These are phyloP conservation scores for Malacoraja senta DNA, from an alignment of 2,797 vertebrate species.

Conservation along the genomic window DNA sequence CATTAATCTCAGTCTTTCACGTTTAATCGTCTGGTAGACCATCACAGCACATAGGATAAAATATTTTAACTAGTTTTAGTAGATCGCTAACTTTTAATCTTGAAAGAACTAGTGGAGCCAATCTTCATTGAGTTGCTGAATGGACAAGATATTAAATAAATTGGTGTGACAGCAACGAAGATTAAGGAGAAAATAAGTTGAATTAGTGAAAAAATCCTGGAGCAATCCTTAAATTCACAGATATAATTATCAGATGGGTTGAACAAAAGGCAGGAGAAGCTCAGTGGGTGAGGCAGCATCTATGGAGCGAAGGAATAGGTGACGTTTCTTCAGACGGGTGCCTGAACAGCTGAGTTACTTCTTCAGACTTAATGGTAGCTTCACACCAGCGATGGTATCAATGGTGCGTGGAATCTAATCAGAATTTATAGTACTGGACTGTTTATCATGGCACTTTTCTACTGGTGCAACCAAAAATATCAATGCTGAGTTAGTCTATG, in stretches of 20 bases:
- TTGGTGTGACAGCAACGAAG: not conserved
- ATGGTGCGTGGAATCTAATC: not conserved
- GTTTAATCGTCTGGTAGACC: not conserved
- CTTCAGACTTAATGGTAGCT: too few relatives aligned
- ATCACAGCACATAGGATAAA: constrained; percentile 17
- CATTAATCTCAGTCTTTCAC: constrained; percentile 33
- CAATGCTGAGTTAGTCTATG: not conserved
- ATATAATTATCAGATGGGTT: not conserved
- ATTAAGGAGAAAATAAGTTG: not conserved
- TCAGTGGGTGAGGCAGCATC: too few relatives aligned
- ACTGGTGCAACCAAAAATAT: not conserved
- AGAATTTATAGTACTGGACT: not conserved
- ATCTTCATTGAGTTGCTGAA: not conserved
- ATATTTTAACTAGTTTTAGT: constrained; percentile 21
- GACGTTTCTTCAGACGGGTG: too few relatives aligned
- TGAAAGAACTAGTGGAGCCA: not conserved
- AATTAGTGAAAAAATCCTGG: not conserved
- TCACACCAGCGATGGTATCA: too few relatives aligned
- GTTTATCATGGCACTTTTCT: not conserved
- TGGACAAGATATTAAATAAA: not conserved
- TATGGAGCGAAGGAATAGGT: too few relatives aligned
- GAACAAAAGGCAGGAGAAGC: not conserved
- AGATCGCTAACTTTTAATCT: constrained; percentile 14
- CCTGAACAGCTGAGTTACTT: too few relatives aligned
- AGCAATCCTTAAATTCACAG: not conserved